phyloP scores from a whole-genome alignment of 2,113 vertebrate genomes.

The Lethenteron camtschaticum region DNA sequence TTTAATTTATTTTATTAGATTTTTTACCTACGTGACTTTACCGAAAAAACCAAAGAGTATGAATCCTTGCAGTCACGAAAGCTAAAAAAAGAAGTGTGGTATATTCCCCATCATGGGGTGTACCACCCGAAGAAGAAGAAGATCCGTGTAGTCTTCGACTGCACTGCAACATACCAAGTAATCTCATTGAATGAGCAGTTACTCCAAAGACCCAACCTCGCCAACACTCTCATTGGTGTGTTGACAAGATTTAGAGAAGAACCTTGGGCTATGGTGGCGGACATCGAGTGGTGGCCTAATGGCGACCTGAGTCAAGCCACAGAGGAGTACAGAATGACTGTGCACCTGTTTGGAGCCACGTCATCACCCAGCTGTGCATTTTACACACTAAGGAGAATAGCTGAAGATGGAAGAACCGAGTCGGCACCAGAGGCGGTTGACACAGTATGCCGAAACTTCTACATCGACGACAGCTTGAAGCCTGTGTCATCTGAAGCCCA shows the following conservation, averaged over 20 bases:
- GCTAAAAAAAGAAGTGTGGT: too few species aligned
- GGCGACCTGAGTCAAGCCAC: constrained; percentile 4
- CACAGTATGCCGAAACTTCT: not conserved
- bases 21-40: too few species aligned
- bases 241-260: constrained; percentile 2
- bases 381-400: constrained; percentile 8
- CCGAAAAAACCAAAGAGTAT: too few species aligned
- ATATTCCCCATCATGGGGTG: too few species aligned
- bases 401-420: constrained; percentile 6
- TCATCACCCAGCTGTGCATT: constrained; percentile 10
- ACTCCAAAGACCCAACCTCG: too few species aligned
- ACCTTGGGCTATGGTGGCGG: constrained; percentile 9
- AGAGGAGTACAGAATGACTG: constrained; percentile 7
- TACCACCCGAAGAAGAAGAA: not conserved
- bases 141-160: not conserved
- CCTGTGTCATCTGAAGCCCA: not conserved
- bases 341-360: constrained; percentile 10
- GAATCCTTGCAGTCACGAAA: too few species aligned
- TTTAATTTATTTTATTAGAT: too few species aligned
- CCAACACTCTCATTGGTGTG: too few species aligned
- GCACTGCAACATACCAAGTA: constrained; percentile 4
- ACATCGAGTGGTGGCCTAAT: constrained; percentile 11
- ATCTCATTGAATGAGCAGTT: constrained; percentile 6
- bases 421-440: not conserved
- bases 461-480: not conserved